Evolutionary conservation across 1,140 invertebrate genomes (phyloP), one percentile per base, ranked within the genome.

Genomic region (Drosophila bocqueti): DNA sequence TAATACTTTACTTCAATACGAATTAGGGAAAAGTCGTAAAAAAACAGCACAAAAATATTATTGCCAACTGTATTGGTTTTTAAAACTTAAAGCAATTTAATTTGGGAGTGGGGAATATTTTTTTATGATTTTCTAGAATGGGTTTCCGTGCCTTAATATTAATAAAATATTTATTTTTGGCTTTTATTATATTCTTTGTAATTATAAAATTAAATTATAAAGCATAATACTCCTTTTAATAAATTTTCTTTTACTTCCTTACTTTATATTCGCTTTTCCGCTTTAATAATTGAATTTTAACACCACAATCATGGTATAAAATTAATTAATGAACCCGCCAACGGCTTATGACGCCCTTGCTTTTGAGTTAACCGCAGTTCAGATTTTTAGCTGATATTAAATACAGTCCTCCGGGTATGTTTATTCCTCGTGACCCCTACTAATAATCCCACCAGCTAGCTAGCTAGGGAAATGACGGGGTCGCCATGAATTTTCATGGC

Each of bases 401-500:
- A 36, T 40, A 36, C 36, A 42, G 9, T 40, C 36, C 9, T 9
- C 5, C 1, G 10, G 36, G 18, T 13, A 24, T 61, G 31, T 42
- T 40, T 36, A 10, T 24, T 62, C 29, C 57, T 15, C 34, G 42
- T 13, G 16, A 65, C 29, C 40, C 63, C 45, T 34, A 59, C 45
- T 43, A 42, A 59, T 69, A 58, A 16, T 65, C 24, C 42, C 11
- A 49, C 63, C 66, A 34, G 64, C 26, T 18, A 68, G 31, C 31
- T 21, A 59, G 63, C 65, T 77, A 75, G 75, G 79, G 74, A 83
- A 86, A 87, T 83, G 76, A 69, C 76, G 80, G 79, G 71, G 69
- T 65, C 50, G 62, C 81, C 79, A 89, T 89, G 68, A 84, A 81
- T 84, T 89, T 78, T 84, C 68, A 80, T 87, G 77, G 59, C 52